Evolutionary conservation across 2,797 vertebrate genomes (phyloP), one percentile per base, ranked within the genome.

Genomic region (Loriculus beryllinus): DNA sequence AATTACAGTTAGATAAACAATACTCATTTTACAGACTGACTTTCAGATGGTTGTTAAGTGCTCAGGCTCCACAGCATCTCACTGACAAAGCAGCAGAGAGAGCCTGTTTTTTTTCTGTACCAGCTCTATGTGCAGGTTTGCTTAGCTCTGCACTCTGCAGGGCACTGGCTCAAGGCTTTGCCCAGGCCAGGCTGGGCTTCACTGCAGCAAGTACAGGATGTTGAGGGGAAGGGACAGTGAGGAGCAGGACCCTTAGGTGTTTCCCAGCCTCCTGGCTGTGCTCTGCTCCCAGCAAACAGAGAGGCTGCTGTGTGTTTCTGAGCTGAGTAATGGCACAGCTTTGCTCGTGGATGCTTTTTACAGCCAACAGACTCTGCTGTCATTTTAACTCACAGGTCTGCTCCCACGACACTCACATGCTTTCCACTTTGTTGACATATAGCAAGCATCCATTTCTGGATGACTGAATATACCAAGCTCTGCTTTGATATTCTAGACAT

Each of bases 251-350:
- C 13, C 23, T 43, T 11, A 25, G 7, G 7, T 42, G 19, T 67
- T 79, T 42, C 25, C 42, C 47, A 60, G 42, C 35, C 42, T 51
- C 48, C 0, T 2, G 78, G 49, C 21, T 68, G 28, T 5, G 48
- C 26, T 64, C 23, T 5, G 6, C 15, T 83, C 28, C 33, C n/a
- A 84, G 40, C 8, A 37, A 59, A 59, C 6, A 7, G 29, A 77
- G 48, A 2, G 7, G 33, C 14, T 54, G 35, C n/a, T 7, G 19
- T 0, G 1, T 6, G 12, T 42, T 82, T 70, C 64, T 54, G n/a
- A 76, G 33, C n/a, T 65, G 26, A 79, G 39, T 12, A 23, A 49
- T 0, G 0, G 7, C 39, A 60, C 15, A 29, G 2, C 9, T 80
- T 70, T 2, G 3, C 33, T 86, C 28, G 64, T n/a, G 45, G 19